Evolutionary conservation across 2,797 vertebrate species (phyloP), one percentile per base, ranked within the genome.

Genomic region (Hippoglossus hippoglossus): DNA sequence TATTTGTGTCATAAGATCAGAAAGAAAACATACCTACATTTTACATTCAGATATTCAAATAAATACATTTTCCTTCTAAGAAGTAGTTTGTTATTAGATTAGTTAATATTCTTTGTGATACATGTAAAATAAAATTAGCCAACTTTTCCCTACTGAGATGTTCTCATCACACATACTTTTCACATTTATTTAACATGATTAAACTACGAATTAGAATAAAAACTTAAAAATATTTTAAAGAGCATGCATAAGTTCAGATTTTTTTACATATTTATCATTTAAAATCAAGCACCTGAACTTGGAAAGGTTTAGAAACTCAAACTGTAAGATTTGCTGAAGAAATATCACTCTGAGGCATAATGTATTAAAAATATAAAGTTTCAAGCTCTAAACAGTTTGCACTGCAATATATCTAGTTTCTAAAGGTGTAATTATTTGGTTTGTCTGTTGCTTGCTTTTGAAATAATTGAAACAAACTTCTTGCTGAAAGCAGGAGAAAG

Each of bases 401-500:
- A 3, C 1, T 8, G 2, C 9, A 68, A 3, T 55, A 3, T 18
- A 31, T 69, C 34, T 39, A 3, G 41, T 56, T 81, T 73, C 22
- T 59, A 6, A 55, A 6, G 3, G 5, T 36, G 4, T 39, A 49
- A 55, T 51, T 52, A 59, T 72, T 36, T 13, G 3, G 0, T 61
- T 75, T 57, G 21, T 59, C 19, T 55, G 46, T 47, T 51, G 1
- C 19, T 28, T 24, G 25, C 2, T 53, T 46, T 1, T 15, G 39
- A 28, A 63, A n/a, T 65, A 73, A 80, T 49, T 67, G 10, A 51
- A 64, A n/a, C n/a, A 70, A 81, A n/a, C 1, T 5, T 58, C 56
- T 36, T 54, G 26, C 21, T 49, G 1, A 63, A 12, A 54, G n/a
- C 21, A 63, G 11, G 24, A 57, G 9, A 26, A 22, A 34, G 22